Base-by-base conservation (phyloP, 1,140 invertebrate species). In the Macrobrachium nipponense region DNA sequence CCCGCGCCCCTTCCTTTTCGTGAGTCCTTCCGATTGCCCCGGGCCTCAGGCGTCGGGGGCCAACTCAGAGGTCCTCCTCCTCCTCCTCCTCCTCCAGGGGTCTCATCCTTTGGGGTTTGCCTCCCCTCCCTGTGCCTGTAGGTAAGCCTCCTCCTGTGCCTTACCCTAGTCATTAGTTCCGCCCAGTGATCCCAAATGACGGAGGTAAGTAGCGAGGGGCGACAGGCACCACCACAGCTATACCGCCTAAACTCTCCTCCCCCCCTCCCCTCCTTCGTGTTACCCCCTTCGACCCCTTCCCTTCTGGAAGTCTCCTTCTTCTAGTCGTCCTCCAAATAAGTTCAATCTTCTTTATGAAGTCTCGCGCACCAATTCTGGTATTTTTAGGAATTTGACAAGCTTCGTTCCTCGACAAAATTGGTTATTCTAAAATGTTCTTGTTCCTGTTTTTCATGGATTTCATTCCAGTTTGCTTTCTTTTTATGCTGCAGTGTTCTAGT, bases 91-190 rank as follows among this genome's bases (percentile, higher is more conserved):
- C 73, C 73, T 20, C 51, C 73, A 18, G 43, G 44, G 12, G 27
- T 20, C 51, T 27, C 73, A 51, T 76, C 27, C 36, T 44, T 44
- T 18, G 43, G 44, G 73, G 14, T n/a, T 44, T 51, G 18, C 27
- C 73, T 20, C 73, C 73, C 44, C 51, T 18, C 27, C 68, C 68
- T 70, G 68, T 44, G 44, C 73, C 73, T 59, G 8, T 51, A 51
- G 51, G 51, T 51, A 51, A 51, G 60, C 75, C 75, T 51, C 81
- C 83, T 51, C 73, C 66, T 43, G 85, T 87, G 79, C 85, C 85
- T 81, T 82, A 81, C 85, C 85, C 85, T 82, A 68, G 85, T 87
- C 85, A 87, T 87, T 87, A 87, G 85, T 87, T 87, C 85, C 85
- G 85, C 79, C 72, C 72, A 70, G 79, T 87, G 85, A 68, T 62